Evolutionary conservation across 2,888 invertebrate genomes (phyloP), one percentile per base, ranked within the genome.

Genomic region (Leptinotarsa juncta): DNA sequence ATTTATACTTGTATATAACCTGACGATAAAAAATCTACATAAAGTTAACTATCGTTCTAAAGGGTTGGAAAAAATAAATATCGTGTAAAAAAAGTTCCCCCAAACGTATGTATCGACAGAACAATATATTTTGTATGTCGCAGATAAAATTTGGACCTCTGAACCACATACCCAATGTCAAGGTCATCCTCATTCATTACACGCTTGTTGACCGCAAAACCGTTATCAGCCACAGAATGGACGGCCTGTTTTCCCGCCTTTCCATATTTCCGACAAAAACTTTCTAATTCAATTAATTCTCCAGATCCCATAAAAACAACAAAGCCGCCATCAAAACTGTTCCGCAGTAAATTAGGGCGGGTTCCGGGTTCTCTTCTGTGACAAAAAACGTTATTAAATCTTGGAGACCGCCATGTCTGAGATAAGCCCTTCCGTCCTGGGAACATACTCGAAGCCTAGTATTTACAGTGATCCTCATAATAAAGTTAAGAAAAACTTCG

Each of bases 401-500:
- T 79, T 78, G 78, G 73, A 74, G 80, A 75, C 79, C 78, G 70
- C 77, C 80, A 80, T 75, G 80, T 80, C 80, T 77, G 57, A 79
- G 80, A 79, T 81, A 80, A 80, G 81, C 74, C 81, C 72, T 68
- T 71, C 74, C 77, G 74, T 72, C 48, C 67, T 20, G 72, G 74
- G 74, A 73, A 66, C 70, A 60, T 65, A 69, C 72, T 73, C 55
- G 57, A 57, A 26, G 55, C 50, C 71, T 72, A 75, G 79, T 79
- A 79, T 81, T 82, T 83, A 81, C 82, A 78, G 80, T 83, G 83
- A 82, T 83, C 83, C 83, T 81, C 77, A 81, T 83, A 83, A 84
- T 84, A 84, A 83, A 84, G 83, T 82, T 81, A 79, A 81, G 80
- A 82, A 84, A 84, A 84, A 82, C 74, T 81, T 79, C 80, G 75